These are phyloP conservation scores for Sussaba pulchella DNA, from an alignment of 2,888 invertebrate genomes.

Conservation along the genomic window DNA sequence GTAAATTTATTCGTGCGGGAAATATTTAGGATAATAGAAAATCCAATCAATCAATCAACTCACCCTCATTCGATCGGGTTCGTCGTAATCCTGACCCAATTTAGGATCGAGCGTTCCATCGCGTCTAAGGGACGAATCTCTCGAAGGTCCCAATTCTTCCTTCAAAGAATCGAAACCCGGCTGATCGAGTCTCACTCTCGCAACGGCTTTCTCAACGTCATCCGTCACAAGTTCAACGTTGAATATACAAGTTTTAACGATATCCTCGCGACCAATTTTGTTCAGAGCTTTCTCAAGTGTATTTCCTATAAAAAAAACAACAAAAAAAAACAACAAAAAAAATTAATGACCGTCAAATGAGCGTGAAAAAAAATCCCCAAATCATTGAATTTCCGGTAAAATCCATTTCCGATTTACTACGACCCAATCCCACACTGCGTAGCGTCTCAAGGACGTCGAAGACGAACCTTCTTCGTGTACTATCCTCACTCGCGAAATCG, in stretches of 20 bases:
- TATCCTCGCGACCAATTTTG: constrained; percentile 92
- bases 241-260: constrained; percentile 90
- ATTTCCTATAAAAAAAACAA: constrained; percentile 86
- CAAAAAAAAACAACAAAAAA: constrained; percentile 15
- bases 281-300: constrained; percentile 91
- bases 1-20: background rate
- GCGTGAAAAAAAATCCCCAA: background rate
- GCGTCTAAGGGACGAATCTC: constrained; percentile 90
- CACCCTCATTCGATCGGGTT: constrained; percentile 90
- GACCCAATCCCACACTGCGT: too few relatives aligned
- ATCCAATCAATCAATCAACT: constrained; percentile 75
- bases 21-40: constrained; percentile 4
- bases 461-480: constrained; percentile 78
- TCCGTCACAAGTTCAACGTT: constrained; percentile 92
- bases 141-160: constrained; percentile 90
- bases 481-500: constrained; percentile 67
- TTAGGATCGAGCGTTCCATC: constrained; percentile 86
- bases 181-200: constrained; percentile 85
- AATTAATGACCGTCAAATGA: background rate
- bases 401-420: too few relatives aligned
- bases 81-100: constrained; percentile 86
- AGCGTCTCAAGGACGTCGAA: background rate
- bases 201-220: constrained; percentile 87
- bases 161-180: constrained; percentile 88
- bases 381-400: constrained; percentile 3